Base-by-base conservation (phyloP, 2,113 vertebrate species). In the Oenanthe melanoleuca region DNA sequence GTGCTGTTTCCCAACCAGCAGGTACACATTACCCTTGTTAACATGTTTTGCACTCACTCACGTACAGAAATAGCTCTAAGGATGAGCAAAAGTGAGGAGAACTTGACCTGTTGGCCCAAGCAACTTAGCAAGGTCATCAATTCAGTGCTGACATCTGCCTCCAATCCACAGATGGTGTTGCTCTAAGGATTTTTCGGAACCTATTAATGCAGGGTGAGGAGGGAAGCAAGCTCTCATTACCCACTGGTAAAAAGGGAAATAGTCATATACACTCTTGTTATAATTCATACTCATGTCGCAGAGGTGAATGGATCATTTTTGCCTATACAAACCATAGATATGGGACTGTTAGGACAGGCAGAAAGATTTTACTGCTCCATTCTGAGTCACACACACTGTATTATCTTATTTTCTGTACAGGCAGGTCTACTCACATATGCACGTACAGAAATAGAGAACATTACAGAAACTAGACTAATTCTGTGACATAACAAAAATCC, bases 61-160 rank as follows among this genome's bases (percentile, higher is more conserved):
- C 19, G 8, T 37, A 82, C 74, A 83, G 59, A n/a, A 77, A 80
- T 50, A 57, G 42, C 37, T 64, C 37, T 64, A 66, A 87, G 50
- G 63, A 89, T 55, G 33, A 88, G 59, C 31, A 70, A 80, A 87
- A 26, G 9, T 50, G 12, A 79, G 45, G 5, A 88, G 18, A n/a
- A 65, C 38, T 86, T 96, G 72, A 88, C 69, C 55, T 88, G 26
- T 59, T 80, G 72, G 78, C 83, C 75, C 67, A 67, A 73, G 26
- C 73, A 92, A 42, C 34, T 86, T 73, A 92, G 20, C 33, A 56
- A 37, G 52, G 65, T 90, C 88, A 81, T 66, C n/a, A 60, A 15
- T 80, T 86, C 65, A 37, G 52, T 71, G 60, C 49, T 93, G 72
- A 78, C 47, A 78, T 49, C 61, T 75, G 65, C 44, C 52, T 88